phyloP scores from a whole-genome alignment of 1,140 invertebrate genomes.

The Diabrotica virgifera region DNA sequence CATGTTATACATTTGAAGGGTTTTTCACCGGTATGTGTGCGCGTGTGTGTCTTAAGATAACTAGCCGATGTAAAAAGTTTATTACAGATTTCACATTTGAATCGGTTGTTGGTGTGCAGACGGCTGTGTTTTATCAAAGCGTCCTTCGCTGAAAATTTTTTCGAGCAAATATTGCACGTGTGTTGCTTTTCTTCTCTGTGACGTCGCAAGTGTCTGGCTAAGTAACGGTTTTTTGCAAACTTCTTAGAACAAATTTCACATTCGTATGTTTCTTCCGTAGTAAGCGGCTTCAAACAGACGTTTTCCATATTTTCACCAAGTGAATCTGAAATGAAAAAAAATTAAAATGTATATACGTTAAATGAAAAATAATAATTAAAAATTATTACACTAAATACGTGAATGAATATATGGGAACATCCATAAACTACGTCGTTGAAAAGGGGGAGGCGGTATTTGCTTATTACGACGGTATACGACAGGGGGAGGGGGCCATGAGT shows the following conservation, averaged over 20 bases:
- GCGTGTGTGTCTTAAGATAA: conserved; percentile 15
- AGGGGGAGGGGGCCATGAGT: too few species aligned
- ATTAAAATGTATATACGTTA: too few species aligned
- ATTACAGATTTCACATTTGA: not conserved
- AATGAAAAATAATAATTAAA: too few species aligned
- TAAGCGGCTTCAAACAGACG: too few species aligned
- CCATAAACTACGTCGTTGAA: too few species aligned
- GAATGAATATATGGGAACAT: too few species aligned
- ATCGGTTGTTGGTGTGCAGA: not conserved
- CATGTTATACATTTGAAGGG: conserved; percentile 30
- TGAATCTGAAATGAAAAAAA: too few species aligned
- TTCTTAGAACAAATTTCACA: not conserved
- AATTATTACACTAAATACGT: too few species aligned
- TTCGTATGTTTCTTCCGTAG: not conserved
- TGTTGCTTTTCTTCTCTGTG: not conserved
- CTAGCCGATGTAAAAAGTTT: not conserved
- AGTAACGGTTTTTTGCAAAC: not conserved
- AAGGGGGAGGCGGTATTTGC: too few species aligned
- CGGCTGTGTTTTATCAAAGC: not conserved
- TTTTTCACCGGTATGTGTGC: conserved; percentile 37
- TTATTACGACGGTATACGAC: too few species aligned
- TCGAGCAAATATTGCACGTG: not conserved
- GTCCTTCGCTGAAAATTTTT: not conserved
- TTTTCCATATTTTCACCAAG: too few species aligned
- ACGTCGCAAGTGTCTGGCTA: not conserved